Percentiles rank a stretch among this genome's conserved stretches.
Evolutionary conservation across 1,140 invertebrate genomes (phyloP).

Genomic region (Cotesia chilonis): DNA sequence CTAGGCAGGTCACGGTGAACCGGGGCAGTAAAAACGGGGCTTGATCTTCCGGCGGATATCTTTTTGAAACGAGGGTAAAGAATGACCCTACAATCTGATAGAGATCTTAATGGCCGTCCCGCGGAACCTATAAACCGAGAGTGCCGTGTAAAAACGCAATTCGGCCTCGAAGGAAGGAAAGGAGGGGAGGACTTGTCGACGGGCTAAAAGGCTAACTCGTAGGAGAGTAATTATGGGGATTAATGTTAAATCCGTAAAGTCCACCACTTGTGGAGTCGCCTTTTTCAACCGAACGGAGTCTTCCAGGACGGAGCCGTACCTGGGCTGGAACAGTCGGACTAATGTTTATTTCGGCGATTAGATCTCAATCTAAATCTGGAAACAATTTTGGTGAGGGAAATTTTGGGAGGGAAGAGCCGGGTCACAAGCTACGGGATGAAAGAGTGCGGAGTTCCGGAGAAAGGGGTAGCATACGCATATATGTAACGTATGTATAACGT

Average conservation of each 20-base stretch:
- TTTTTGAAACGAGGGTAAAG: constrained; percentile 32
- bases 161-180: constrained; percentile 40
- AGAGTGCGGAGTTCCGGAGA: too few species aligned
- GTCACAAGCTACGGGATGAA: too few species aligned
- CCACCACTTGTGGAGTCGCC: constrained; percentile 63
- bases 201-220: constrained; percentile 14
- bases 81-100: constrained; percentile 46
- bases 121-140: neutral
- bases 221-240: constrained; percentile 63
- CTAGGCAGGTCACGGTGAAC: too few species aligned
- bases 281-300: neutral
- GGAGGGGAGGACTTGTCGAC: constrained; percentile 33
- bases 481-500: constrained; percentile 61
- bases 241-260: constrained; percentile 66
- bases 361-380: constrained; percentile 29
- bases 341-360: constrained; percentile 24
- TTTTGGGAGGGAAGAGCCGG: neutral
- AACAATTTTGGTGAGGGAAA: constrained; percentile 27
- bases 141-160: constrained; percentile 52
- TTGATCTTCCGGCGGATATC: constrained; percentile 27
- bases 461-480: constrained; percentile 21
- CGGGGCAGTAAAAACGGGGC: too few species aligned
- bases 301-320: too few species aligned
- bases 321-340: neutral
- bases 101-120: constrained; percentile 53